phyloP scores from a whole-genome alignment of 2,888 invertebrate species.

The Nymphalis polychloros region DNA sequence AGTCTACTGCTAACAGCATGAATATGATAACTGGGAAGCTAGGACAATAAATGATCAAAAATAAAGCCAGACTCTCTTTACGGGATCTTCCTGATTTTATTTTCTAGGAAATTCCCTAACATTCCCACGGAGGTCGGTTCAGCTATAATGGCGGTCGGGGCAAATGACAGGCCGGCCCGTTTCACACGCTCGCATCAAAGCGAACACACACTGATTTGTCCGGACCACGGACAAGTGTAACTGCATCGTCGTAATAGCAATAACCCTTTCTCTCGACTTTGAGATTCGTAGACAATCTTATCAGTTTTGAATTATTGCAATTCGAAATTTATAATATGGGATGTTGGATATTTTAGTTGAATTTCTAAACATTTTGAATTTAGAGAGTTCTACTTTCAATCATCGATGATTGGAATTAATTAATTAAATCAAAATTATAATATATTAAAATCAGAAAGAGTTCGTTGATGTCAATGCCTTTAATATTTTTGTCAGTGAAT shows the following conservation, averaged over 20 bases:
- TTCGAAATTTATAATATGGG: neutral
- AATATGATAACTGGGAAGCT: neutral
- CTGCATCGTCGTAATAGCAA: slow-evolving; percentile 28
- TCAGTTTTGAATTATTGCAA: slow-evolving; percentile 8
- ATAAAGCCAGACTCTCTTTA: neutral
- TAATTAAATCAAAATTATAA: too few relatives aligned
- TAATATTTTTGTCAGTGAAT: too few relatives aligned
- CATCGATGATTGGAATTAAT: too few relatives aligned
- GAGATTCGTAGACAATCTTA: slow-evolving; percentile 7
- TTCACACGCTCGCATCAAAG: slow-evolving; percentile 48
- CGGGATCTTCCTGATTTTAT: slow-evolving; percentile 8
- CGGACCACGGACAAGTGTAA: slow-evolving; percentile 29
- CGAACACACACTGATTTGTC: slow-evolving; percentile 30
- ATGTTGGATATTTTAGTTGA: too few relatives aligned
- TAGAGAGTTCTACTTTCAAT: too few relatives aligned
- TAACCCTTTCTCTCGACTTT: slow-evolving; percentile 17
- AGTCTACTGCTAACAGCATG: too few relatives aligned
- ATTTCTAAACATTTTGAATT: too few relatives aligned
- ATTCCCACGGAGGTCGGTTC: slow-evolving; percentile 46
- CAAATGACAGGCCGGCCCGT: slow-evolving; percentile 53
- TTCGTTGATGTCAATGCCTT: too few relatives aligned
- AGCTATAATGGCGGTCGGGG: slow-evolving; percentile 42
- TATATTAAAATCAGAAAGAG: too few relatives aligned
- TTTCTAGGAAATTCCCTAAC: slow-evolving; percentile 30
- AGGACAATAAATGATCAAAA: neutral